Conservation (phyloP, 2,113 vertebrate species). For the Saguinus midas region DNA sequence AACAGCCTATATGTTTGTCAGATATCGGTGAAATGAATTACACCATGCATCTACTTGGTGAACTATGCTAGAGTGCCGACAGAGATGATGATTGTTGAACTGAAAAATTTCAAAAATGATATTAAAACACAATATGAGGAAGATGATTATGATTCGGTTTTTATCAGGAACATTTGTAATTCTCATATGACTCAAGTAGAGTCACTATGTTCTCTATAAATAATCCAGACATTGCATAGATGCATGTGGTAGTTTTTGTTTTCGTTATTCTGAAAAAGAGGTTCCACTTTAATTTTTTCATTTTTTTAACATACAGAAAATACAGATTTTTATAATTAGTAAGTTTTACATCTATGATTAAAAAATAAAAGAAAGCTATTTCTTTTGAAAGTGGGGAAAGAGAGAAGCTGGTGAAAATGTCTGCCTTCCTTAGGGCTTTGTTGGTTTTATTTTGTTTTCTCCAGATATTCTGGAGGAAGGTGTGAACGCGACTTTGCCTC, state of each 20-base stretch:
- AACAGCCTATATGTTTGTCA: rapidly evolving
- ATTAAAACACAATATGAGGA: background rate
- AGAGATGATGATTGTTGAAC: background rate
- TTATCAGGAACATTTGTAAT: background rate
- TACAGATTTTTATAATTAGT: background rate
- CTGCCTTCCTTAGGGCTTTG: background rate
- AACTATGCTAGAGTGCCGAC: rapidly evolving
- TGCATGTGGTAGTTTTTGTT: background rate
- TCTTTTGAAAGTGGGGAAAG: background rate
- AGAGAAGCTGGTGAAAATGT: background rate
- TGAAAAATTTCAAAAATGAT: background rate
- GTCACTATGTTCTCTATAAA: background rate
- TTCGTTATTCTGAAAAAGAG: background rate
- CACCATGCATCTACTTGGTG: rapidly evolving
- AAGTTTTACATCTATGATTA: background rate
- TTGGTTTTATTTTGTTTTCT: background rate
- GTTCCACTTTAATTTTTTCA: background rate
- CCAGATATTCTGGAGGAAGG: background rate
- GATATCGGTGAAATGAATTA: too few relatives aligned
- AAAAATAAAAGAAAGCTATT: background rate
- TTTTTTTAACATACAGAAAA: background rate
- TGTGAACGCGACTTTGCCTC: background rate
- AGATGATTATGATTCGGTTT: background rate
- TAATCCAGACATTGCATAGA: rapidly evolving
- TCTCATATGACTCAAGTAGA: background rate